Percentiles rank a stretch among this genome's conserved stretches.
These are phyloP conservation scores for Plagodis pulveraria DNA, from an alignment of 2,888 invertebrate genomes.

Conservation along the genomic window DNA sequence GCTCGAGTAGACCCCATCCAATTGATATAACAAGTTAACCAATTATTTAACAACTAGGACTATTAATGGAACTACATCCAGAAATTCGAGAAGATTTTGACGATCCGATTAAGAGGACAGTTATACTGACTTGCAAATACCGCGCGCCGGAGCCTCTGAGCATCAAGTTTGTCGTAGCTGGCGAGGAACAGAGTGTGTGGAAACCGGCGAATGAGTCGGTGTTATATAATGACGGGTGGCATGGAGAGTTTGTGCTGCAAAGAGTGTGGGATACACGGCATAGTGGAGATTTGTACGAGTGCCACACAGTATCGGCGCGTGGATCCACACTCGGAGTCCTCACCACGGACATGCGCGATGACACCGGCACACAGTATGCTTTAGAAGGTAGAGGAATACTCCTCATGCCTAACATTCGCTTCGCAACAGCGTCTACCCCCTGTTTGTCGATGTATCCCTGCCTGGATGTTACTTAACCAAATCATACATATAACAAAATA, in stretches of 20 bases:
- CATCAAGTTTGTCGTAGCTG: constrained; percentile 67
- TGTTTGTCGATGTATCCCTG: constrained; percentile 27
- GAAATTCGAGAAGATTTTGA: constrained; percentile 54
- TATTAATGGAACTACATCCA: constrained; percentile 77
- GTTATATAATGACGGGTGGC: constrained; percentile 64
- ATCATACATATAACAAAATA: constrained; percentile 26
- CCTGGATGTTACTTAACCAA: constrained; percentile 30
- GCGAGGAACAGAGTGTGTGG: constrained; percentile 50
- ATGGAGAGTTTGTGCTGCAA: constrained; percentile 61
- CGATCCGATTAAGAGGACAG: constrained; percentile 47
- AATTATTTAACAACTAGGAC: constrained; percentile 56
- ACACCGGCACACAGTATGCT: constrained; percentile 2
- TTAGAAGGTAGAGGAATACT: constrained; percentile 50
- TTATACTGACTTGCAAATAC: constrained; percentile 72
- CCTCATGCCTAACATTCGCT: constrained; percentile 14
- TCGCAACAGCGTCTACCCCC: constrained; percentile 26
- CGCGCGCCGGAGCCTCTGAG: constrained; percentile 70
- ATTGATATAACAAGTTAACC: constrained; percentile 25
- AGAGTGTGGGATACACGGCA: constrained; percentile 62
- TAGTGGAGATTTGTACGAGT: constrained; percentile 62
- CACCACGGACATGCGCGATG: constrained; percentile 57
- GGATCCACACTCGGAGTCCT: constrained; percentile 70
- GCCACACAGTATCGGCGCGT: constrained; percentile 65
- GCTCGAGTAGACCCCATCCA: constrained; percentile 5
- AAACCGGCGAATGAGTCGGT: constrained; percentile 60